Percentiles rank a stretch among this genome's conserved stretches.
Conservation (phyloP, 2,797 vertebrate genomes). For the Lerista edwardsae region DNA sequence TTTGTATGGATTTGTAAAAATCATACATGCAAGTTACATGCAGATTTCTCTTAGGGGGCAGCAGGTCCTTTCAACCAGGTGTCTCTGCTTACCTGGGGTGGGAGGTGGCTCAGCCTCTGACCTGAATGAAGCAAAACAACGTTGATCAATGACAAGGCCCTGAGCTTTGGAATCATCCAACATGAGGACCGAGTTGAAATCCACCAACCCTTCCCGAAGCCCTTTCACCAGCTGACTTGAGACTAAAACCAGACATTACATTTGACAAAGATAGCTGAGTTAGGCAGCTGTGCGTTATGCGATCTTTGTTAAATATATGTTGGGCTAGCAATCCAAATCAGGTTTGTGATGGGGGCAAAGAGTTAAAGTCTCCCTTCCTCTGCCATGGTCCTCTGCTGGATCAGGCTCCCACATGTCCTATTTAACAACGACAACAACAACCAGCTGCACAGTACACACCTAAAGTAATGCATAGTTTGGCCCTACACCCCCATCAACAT, state of each 20-base stretch:
- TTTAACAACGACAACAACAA: background rate
- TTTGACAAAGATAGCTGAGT: too few species aligned
- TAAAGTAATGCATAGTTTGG: background rate
- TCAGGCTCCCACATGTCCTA: too few species aligned
- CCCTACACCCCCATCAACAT: background rate
- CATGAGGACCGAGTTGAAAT: too few species aligned
- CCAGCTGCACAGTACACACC: too few species aligned
- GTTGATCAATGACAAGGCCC: background rate
- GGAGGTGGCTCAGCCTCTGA: background rate
- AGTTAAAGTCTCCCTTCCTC: too few species aligned
- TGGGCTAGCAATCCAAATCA: too few species aligned
- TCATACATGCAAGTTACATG: background rate
- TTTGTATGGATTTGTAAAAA: too few species aligned
- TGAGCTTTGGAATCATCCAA: background rate
- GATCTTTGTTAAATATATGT: too few species aligned
- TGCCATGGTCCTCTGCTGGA: too few species aligned
- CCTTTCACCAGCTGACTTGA: background rate
- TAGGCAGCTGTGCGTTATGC: too few species aligned
- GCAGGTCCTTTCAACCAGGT: background rate
- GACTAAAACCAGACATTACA: too few species aligned
- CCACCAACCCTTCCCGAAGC: background rate
- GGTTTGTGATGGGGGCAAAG: too few species aligned
- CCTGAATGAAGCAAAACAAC: slow-evolving; percentile 3
- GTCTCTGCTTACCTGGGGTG: slow-evolving; percentile 11
- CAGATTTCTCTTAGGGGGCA: background rate